These are phyloP conservation scores for Cotesia chilonis DNA, from an alignment of 1,140 invertebrate genomes.

Conservation along the genomic window DNA sequence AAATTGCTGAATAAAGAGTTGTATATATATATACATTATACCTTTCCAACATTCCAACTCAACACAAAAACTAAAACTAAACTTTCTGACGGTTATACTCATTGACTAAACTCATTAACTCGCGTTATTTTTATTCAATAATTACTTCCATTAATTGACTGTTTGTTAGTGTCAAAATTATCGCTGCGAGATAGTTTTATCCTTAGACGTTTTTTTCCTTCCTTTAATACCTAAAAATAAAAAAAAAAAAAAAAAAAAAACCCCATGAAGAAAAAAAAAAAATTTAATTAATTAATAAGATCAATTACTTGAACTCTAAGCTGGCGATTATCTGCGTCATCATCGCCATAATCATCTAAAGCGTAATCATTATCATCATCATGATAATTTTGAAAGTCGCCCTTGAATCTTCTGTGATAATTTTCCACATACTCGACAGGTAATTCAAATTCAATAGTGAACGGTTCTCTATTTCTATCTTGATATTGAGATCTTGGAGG, in stretches of 20 bases:
- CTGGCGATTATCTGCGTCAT: slow-evolving; percentile 1
- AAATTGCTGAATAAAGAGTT: neutral
- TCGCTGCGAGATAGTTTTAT: slow-evolving; percentile 47
- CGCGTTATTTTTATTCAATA: neutral
- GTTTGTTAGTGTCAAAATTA: slow-evolving; percentile 5
- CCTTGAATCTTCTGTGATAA: slow-evolving; percentile 9
- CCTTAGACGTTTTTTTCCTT: slow-evolving; percentile 37
- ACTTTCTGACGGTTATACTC: too few species aligned
- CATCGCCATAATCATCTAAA: neutral
- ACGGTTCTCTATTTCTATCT: slow-evolving; percentile 40
- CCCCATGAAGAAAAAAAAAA: too few species aligned
- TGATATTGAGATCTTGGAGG: slow-evolving; percentile 20
- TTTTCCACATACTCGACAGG: slow-evolving; percentile 35
- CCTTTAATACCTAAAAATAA: slow-evolving; percentile 40
- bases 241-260: slow-evolving; percentile 10
- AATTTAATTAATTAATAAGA: neutral
- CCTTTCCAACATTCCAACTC: slow-evolving; percentile 3
- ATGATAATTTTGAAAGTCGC: slow-evolving; percentile 20
- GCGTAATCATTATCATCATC: slow-evolving; percentile 9
- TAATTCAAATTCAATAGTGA: slow-evolving; percentile 50
- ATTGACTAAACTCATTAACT: too few species aligned
- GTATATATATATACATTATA: neutral
- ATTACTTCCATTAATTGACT: neutral
- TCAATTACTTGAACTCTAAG: neutral
- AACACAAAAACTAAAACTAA: neutral